Conservation (phyloP, 2,113 vertebrate species). For the Perca schrenkii region DNA sequence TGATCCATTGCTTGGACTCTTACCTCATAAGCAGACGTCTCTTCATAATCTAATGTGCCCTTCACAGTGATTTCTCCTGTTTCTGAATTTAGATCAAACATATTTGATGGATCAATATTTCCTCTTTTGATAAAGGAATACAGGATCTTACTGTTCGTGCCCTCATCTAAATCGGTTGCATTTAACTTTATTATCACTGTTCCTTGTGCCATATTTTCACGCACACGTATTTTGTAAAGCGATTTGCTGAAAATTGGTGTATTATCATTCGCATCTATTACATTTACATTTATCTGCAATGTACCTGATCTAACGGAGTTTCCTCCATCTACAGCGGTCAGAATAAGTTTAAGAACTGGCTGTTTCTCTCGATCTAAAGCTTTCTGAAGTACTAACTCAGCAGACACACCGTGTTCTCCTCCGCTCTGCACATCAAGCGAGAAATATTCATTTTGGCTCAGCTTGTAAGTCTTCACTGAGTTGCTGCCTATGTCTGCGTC, state of each 20-base stretch:
- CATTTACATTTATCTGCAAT: slow-evolving; percentile 63
- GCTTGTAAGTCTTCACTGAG: slow-evolving; percentile 79
- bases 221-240: slow-evolving; percentile 72
- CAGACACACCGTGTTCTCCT: slow-evolving; percentile 76
- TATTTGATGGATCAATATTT: slow-evolving; percentile 69
- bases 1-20: slow-evolving; percentile 79
- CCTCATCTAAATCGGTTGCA: slow-evolving; percentile 83
- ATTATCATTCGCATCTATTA: slow-evolving; percentile 80
- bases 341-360: slow-evolving; percentile 47
- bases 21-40: slow-evolving; percentile 78
- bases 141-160: slow-evolving; percentile 65
- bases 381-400: slow-evolving; percentile 81
- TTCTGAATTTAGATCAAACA: slow-evolving; percentile 83
- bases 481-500: slow-evolving; percentile 78
- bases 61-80: slow-evolving; percentile 86
- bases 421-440: slow-evolving; percentile 37
- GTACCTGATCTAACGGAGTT: slow-evolving; percentile 66
- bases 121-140: slow-evolving; percentile 84
- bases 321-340: slow-evolving; percentile 81
- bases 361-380: slow-evolving; percentile 79
- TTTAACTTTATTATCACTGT: slow-evolving; percentile 64
- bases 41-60: slow-evolving; percentile 81
- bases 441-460: slow-evolving; percentile 80
- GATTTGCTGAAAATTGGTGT: slow-evolving; percentile 65
- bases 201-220: slow-evolving; percentile 58